Evolutionary conservation across 1,140 invertebrate species (phyloP), one percentile per base, ranked within the genome.

Genomic region (Heliothis subflexa): DNA sequence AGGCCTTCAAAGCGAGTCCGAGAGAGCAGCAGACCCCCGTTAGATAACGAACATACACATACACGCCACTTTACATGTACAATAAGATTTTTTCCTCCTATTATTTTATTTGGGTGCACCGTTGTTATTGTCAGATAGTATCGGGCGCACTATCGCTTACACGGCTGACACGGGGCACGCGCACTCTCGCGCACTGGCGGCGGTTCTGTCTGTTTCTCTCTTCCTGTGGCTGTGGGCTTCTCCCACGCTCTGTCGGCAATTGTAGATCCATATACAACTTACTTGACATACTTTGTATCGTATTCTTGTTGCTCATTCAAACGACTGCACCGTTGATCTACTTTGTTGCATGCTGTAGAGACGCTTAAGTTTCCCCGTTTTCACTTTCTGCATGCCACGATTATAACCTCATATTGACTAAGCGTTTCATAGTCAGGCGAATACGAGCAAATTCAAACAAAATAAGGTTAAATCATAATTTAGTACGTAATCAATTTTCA

Each of bases 11-110:
- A 93, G 84, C 94, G 94, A 92, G 94, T 95, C 94, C 89, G 91
- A 95, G 94, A 95, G 94, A 95, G 94, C 94, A 95, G 94, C 94
- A 95, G 94, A 95, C 91, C 93, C 92, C 91, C 93, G 94, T 94
- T 93, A 90, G 85, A 91, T 88, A 86, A 84, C 85, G 83, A 91
- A 88, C 90, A 88, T 85, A 93, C 90, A 93, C 93, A 85, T 83
- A 94, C 91, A 94, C 90, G 85, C 86, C 89, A 93, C 92, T 93
- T 88, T 88, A 93, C 89, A 89, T 88, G 64, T 89, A 91, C 85
- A 70, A 89, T 89, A 86, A 89, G 82, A 88, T 78, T 83, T 83
- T 83, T 88, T 78, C 81, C 80, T 86, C 85, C 81, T 75, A 83
- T 83, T 84, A 84, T 88, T 85, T 89, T 85, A 64, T 89, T 91